Conservation (phyloP, 2,888 invertebrate genomes). For the Cosmia pyralina region DNA sequence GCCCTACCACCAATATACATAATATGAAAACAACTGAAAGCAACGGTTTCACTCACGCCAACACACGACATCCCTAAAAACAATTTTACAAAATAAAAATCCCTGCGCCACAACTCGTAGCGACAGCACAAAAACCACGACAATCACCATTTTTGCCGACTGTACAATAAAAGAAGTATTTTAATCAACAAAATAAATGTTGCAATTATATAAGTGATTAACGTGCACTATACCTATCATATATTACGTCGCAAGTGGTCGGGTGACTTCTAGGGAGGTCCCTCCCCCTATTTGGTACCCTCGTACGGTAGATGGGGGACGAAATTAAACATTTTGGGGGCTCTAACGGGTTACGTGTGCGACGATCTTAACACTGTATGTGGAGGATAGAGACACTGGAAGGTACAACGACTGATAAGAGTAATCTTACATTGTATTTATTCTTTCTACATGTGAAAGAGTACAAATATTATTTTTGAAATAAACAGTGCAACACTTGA, state of each 20-base stretch:
- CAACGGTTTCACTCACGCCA: constrained; percentile 39
- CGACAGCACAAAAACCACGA: constrained; percentile 33
- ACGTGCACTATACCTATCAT: constrained; percentile 87
- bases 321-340: constrained; percentile 89
- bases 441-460: constrained; percentile 20
- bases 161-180: constrained; percentile 80
- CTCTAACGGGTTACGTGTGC: constrained; percentile 87
- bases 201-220: constrained; percentile 89
- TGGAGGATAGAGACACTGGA: constrained; percentile 70
- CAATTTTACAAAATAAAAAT: constrained; percentile 33
- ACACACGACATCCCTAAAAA: constrained; percentile 42
- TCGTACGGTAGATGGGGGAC: constrained; percentile 74
- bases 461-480: constrained; percentile 3
- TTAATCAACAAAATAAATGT: constrained; percentile 90
- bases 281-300: constrained; percentile 68
- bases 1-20: constrained; percentile 21
- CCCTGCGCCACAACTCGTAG: constrained; percentile 32
- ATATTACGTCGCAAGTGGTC: constrained; percentile 85
- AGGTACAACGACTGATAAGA: constrained; percentile 56
- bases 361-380: constrained; percentile 77
- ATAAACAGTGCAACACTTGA: constrained; percentile 1
- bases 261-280: constrained; percentile 71
- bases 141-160: constrained; percentile 67
- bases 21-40: constrained; percentile 32
- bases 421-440: constrained; percentile 26